Evolutionary conservation across 1,140 invertebrate species (phyloP), one percentile per base, ranked within the genome.

Genomic region (Drosophila bocqueti): DNA sequence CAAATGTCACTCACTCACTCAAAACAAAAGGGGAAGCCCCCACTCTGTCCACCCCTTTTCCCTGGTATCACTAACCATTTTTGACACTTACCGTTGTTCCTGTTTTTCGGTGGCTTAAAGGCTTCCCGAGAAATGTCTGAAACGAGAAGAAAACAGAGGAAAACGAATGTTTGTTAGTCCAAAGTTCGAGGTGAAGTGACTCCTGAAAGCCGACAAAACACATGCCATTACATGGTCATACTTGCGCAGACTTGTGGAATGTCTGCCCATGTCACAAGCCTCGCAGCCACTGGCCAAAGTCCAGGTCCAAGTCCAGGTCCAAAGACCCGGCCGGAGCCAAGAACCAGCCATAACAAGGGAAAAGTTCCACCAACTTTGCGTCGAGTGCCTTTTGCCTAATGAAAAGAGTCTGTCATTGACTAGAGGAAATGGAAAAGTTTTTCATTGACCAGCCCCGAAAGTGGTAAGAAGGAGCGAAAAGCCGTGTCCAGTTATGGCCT

Each of bases 321-420:
- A 45, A 66, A 45, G 63, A 60, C 18, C 66, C 52, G 46, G 43
- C 46, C 45, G 21, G 26, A 21, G 18, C 29, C 43, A 31, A 55
- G 62, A n/a, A 61, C 46, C 45, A 67, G 67, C 58, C 57, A 57
- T 52, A 71, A 46, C 71, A 74, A 59, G 50, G 62, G 49, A 80
- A 67, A 86, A 90, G 81, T 90, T 90, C 83, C 71, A 61, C 87
- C 73, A 81, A 89, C 50, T 68, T 76, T 74, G 64, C 69, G 54
- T 74, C 67, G 65, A 86, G 69, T 47, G 83, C 68, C 74, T 85
- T 67, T 65, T 81, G 74, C 84, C 84, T 89, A 89, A 89, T 89
- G 85, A 89, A 89, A 89, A 89, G 84, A 84, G 81, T 87, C 84
- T 89, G 78, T 79, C 63, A 79, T 79, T 89, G 84, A 87, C 84